Conservation (phyloP, 1,140 invertebrate species). For the Anastrepha obliqua region DNA sequence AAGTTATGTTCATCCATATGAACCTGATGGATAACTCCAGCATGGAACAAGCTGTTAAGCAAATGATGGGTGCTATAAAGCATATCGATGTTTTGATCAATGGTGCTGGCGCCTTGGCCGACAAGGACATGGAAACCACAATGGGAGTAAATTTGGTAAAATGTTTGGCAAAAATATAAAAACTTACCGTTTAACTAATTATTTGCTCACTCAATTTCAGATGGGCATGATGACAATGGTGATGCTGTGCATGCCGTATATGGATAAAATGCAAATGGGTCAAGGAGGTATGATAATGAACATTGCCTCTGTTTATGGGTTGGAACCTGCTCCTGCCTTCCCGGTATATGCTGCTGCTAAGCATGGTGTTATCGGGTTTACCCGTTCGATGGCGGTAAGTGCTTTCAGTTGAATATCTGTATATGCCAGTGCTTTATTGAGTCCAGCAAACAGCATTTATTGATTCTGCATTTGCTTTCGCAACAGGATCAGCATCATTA, state of each 20-base stretch:
- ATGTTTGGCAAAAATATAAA: background rate
- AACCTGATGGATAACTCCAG: slow-evolving; percentile 65
- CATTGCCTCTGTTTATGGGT: slow-evolving; percentile 78
- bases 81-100: slow-evolving; percentile 70
- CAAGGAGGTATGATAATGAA: slow-evolving; percentile 80
- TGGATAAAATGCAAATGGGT: slow-evolving; percentile 78
- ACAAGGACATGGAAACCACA: slow-evolving; percentile 68
- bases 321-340: slow-evolving; percentile 70
- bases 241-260: slow-evolving; percentile 67
- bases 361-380: slow-evolving; percentile 76
- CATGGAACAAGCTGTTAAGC: slow-evolving; percentile 65
- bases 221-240: slow-evolving; percentile 67
- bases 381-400: slow-evolving; percentile 70
- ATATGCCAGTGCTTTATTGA: no score
- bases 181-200: background rate
- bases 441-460: no score
- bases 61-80: slow-evolving; percentile 63
- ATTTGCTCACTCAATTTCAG: slow-evolving; percentile 56
- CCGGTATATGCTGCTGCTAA: slow-evolving; percentile 76
- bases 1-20: slow-evolving; percentile 65
- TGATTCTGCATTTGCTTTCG: background rate
- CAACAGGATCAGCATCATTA: slow-evolving; percentile 62
- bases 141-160: slow-evolving; percentile 70
- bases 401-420: no score
- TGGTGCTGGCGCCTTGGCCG: slow-evolving; percentile 67